Conservation (phyloP, 2,797 vertebrate species). For the Melanotaenia trifasciata region DNA sequence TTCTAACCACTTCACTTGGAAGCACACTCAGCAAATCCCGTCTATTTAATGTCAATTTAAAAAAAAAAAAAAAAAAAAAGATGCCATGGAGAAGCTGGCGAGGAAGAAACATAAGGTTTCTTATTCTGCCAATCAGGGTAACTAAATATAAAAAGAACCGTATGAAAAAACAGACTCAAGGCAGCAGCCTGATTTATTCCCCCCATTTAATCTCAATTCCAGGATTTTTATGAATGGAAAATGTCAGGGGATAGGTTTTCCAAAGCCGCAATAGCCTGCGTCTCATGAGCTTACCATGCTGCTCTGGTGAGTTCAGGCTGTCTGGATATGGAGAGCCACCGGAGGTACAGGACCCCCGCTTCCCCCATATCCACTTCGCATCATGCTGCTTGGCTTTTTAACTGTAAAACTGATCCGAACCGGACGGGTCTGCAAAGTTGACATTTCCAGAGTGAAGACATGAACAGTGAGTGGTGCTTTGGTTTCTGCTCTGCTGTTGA, state of each 20-base stretch:
- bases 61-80: constrained; percentile 30
- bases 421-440: neutral
- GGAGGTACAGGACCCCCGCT: constrained; percentile 22
- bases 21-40: constrained; percentile 61
- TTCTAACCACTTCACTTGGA: constrained; percentile 67
- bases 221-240: constrained; percentile 83
- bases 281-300: constrained; percentile 71
- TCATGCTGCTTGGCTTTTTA: constrained; percentile 27
- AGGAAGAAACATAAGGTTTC: constrained; percentile 67
- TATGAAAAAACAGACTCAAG: constrained; percentile 69
- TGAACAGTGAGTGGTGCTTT: neutral
- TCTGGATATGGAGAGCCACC: constrained; percentile 58
- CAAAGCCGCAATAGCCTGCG: constrained; percentile 66
- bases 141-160: constrained; percentile 43
- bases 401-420: neutral
- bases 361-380: constrained; percentile 35
- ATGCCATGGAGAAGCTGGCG: constrained; percentile 58
- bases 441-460: neutral
- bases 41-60: too few species aligned
- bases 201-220: constrained; percentile 72
- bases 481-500: neutral
- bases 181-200: constrained; percentile 70
- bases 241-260: constrained; percentile 76
- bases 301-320: constrained; percentile 68
- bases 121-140: constrained; percentile 69